Conservation (phyloP, 64 coral and sea anemone species). For the Actinia tenebrosa region DNA sequence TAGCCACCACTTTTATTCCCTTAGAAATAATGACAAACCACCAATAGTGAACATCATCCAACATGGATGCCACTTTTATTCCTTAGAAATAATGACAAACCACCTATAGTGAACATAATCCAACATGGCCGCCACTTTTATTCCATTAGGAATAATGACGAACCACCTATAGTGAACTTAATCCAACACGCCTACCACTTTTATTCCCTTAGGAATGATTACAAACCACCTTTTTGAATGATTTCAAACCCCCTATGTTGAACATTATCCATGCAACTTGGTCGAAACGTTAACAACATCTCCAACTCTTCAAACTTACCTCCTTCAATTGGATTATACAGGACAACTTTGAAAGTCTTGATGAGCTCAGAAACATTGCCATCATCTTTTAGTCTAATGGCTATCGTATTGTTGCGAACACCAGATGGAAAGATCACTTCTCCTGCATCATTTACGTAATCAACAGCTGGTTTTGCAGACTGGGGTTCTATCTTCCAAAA, state of each 20-base stretch:
- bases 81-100: neutral
- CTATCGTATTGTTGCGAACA: constrained; percentile 34
- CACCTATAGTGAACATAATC: too few species aligned
- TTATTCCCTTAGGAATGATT: too few species aligned
- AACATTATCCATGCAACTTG: too few species aligned
- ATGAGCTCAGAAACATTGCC: constrained; percentile 57
- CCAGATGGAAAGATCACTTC: constrained; percentile 48
- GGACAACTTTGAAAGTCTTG: constrained; percentile 67
- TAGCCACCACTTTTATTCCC: neutral
- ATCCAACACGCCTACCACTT: too few species aligned
- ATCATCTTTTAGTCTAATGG: constrained; percentile 48
- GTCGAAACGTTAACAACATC: too few species aligned
- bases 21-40: neutral
- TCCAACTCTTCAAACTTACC: constrained; percentile 35
- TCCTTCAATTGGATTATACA: constrained; percentile 46
- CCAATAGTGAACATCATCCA: too few species aligned
- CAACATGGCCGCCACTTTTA: too few species aligned
- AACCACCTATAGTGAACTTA: too few species aligned
- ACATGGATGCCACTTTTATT: too few species aligned
- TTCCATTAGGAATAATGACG: too few species aligned
- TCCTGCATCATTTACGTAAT: constrained; percentile 51
- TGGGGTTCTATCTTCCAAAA: constrained; percentile 54
- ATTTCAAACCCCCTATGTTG: too few species aligned
- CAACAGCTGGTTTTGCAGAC: constrained; percentile 38
- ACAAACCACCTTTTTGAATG: too few species aligned